These are phyloP conservation scores for Nibea albiflora DNA, from an alignment of 2,113 vertebrate species.

Conservation along the genomic window DNA sequence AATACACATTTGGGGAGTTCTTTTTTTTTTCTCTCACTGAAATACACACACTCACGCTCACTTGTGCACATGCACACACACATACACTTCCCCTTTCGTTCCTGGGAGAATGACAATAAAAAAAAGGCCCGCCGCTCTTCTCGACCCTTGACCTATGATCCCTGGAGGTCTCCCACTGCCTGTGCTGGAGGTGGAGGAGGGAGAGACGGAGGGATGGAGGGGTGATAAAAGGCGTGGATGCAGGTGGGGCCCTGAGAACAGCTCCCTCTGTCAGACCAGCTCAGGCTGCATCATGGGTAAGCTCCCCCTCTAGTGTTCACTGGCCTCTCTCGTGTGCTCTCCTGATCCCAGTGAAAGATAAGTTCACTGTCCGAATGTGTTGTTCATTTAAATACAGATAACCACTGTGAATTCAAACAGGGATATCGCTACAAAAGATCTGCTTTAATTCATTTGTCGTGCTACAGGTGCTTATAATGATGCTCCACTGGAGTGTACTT, in stretches of 20 bases:
- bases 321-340: slow-evolving; percentile 82
- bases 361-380: slow-evolving; percentile 19
- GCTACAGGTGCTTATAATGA: slow-evolving; percentile 12
- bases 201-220: slow-evolving; percentile 58
- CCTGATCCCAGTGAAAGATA: slow-evolving; percentile 31
- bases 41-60: neutral
- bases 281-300: slow-evolving; percentile 89
- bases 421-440: neutral
- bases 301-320: slow-evolving; percentile 99
- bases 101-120: slow-evolving; percentile 84
- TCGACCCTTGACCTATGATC: slow-evolving; percentile 91
- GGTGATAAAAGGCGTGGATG: slow-evolving; percentile 69
- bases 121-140: slow-evolving; percentile 83
- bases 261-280: slow-evolving; percentile 79
- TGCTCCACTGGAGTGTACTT: neutral
- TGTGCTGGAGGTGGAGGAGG: slow-evolving; percentile 84
- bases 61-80: slow-evolving; percentile 23
- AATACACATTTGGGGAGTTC: neutral
- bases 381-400: neutral
- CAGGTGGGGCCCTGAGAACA: slow-evolving; percentile 84
- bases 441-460: neutral
- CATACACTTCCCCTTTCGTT: slow-evolving; percentile 65
- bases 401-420: neutral
- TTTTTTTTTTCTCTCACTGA: slow-evolving; percentile 5
- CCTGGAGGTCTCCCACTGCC: slow-evolving; percentile 82